Conservation (phyloP, 2,797 vertebrate genomes). For the Sebastes diploproa region DNA sequence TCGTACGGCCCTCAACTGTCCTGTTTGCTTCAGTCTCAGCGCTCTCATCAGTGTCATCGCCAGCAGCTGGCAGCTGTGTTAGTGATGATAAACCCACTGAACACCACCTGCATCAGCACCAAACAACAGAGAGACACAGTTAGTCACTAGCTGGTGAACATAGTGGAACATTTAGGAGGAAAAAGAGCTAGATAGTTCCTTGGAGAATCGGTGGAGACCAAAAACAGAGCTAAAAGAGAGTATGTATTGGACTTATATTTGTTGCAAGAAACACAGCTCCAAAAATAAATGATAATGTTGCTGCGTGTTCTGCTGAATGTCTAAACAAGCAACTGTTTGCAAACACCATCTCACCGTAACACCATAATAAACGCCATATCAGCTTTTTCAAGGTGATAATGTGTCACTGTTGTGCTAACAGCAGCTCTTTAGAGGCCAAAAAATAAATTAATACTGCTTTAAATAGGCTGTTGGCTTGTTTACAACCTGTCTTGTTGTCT, state of each 20-base stretch:
- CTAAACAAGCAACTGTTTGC: not conserved
- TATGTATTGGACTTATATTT: accelerated
- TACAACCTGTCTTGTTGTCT: not conserved
- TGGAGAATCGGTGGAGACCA: not conserved
- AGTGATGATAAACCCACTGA: not conserved
- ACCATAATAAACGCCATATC: not conserved
- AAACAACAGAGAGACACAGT: not conserved
- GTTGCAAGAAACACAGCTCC: not conserved
- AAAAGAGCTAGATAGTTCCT: not conserved
- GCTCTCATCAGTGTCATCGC: not conserved
- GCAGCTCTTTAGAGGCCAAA: not conserved
- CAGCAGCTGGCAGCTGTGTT: not conserved
- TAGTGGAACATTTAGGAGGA: not conserved
- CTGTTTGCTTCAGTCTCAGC: not conserved
- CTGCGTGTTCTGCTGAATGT: not conserved
- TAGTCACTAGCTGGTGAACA: not conserved
- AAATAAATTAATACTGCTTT: not conserved
- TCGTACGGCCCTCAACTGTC: not conserved
- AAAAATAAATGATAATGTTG: not conserved
- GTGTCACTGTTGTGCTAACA: not conserved
- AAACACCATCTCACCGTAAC: not conserved
- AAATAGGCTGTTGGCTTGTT: not conserved
- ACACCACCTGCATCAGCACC: not conserved
- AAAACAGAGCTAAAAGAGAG: not conserved
- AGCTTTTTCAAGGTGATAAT: slow-evolving; percentile 8